phyloP scores from a whole-genome alignment of 1,140 invertebrate species.

The Latrodectus geometricus region DNA sequence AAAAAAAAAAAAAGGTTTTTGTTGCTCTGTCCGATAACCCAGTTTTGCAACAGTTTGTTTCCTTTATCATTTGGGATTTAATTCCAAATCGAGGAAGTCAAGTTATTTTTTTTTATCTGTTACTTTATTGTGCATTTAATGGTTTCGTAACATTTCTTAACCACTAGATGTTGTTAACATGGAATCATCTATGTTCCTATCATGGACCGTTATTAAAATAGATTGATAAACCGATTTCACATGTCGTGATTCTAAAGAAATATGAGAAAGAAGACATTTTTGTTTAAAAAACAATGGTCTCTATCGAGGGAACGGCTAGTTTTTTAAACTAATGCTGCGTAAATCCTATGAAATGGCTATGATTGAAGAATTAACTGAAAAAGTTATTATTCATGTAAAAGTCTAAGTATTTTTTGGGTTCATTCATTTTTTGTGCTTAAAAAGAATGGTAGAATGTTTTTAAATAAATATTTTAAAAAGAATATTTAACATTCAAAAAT shows the following conservation, averaged over 20 bases:
- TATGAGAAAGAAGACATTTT: background rate
- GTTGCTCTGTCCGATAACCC: background rate
- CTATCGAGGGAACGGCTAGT: too few relatives aligned
- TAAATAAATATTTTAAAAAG: too few relatives aligned
- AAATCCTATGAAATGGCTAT: too few relatives aligned
- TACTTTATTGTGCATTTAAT: background rate
- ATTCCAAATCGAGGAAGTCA: background rate
- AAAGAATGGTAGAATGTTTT: too few relatives aligned
- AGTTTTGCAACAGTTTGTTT: background rate
- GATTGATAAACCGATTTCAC: background rate
- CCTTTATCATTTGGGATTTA: background rate
- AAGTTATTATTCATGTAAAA: too few relatives aligned
- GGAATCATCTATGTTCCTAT: background rate
- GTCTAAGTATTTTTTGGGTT: too few relatives aligned
- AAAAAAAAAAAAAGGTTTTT: background rate
- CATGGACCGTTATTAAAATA: background rate
- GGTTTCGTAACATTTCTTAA: background rate
- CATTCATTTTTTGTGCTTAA: too few relatives aligned
- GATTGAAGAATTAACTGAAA: too few relatives aligned
- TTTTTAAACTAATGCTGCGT: too few relatives aligned
- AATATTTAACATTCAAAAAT: too few relatives aligned
- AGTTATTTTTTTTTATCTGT: background rate
- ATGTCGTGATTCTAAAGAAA: background rate
- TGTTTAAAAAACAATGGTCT: background rate
- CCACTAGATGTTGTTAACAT: background rate